Conservation (phyloP, 2,888 invertebrate genomes). For the Limnephilus auricula region DNA sequence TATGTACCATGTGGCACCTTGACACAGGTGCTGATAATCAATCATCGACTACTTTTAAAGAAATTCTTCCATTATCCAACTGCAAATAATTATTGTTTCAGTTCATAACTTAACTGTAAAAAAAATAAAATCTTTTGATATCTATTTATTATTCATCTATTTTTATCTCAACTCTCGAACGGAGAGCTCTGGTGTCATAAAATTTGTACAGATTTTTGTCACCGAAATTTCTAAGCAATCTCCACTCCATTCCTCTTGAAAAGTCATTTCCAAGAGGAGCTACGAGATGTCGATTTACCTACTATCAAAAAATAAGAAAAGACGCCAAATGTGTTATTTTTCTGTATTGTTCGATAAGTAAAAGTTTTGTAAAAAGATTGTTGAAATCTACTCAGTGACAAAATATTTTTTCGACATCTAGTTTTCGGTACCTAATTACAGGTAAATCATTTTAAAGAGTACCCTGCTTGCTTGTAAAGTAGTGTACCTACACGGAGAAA, state of each 20-base stretch:
- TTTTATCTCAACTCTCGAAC: neutral
- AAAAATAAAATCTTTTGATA: neutral
- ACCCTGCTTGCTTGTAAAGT: no score
- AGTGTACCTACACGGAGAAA: no score
- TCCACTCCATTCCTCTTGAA: neutral
- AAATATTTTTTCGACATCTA: neutral
- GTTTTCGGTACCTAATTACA: no score
- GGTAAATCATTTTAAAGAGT: no score
- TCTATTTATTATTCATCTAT: no score
- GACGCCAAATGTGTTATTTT: neutral
- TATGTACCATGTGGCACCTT: neutral
- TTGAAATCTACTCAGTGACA: neutral
- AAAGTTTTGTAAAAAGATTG: neutral
- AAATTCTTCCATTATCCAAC: neutral
- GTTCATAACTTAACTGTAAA: neutral
- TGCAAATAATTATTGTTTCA: neutral
- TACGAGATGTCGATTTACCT: neutral
- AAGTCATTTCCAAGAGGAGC: neutral
- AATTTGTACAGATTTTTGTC: neutral
- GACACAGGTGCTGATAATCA: slow-evolving; percentile 30
- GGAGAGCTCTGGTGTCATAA: neutral
- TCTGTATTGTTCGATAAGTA: neutral
- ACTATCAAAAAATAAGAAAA: neutral
- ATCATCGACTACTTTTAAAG: neutral
- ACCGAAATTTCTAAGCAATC: neutral